Percentiles rank a stretch among this genome's conserved stretches.
phyloP scores from a whole-genome alignment of 2,888 invertebrate species.

The Calameuta filiformis region DNA sequence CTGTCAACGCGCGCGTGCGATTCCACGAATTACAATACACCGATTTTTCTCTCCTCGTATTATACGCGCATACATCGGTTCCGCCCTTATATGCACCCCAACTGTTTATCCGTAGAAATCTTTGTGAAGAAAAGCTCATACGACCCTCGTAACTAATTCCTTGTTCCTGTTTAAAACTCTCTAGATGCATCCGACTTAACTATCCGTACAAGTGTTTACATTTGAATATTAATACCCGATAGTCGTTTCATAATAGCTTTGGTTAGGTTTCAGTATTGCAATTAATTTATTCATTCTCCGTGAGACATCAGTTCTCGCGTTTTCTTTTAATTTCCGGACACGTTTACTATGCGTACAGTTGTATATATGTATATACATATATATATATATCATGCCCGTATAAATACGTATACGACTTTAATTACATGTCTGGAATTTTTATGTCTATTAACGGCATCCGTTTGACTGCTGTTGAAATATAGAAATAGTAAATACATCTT shows the following conservation, averaged over 20 bases:
- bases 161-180: not conserved
- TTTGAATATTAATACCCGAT: not conserved
- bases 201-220: not conserved
- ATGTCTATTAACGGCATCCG: not conserved
- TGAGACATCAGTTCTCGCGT: not conserved
- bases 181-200: not conserved
- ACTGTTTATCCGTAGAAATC: not conserved
- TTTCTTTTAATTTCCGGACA: not conserved
- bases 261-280: not conserved
- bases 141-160: not conserved
- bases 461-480: not conserved
- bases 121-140: not conserved
- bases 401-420: not conserved
- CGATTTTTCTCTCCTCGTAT: constrained; percentile 17
- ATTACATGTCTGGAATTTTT: not conserved
- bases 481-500: not conserved
- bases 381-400: not conserved
- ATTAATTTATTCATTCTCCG: not conserved
- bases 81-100: not conserved
- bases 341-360: not conserved
- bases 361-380: not conserved
- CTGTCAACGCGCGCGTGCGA: constrained; percentile 27
- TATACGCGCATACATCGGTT: not conserved
- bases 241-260: not conserved
- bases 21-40: constrained; percentile 28